Percentiles rank a stretch among this genome's conserved stretches.
Evolutionary conservation across 1,140 invertebrate genomes (phyloP).

Genomic region (Temnothorax curvispinosus): DNA sequence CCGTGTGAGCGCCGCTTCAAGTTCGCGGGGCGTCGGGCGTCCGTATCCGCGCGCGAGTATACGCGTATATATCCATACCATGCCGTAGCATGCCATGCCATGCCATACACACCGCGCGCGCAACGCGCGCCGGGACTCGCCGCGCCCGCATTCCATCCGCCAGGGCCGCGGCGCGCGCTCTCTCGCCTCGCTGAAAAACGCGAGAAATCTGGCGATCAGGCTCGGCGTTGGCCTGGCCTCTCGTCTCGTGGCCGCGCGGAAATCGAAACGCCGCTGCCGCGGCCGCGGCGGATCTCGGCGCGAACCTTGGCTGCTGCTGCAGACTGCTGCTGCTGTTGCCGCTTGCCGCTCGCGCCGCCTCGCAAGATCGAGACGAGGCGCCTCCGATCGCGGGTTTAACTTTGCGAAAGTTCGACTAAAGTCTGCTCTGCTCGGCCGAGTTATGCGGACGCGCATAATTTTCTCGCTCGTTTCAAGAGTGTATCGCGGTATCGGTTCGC

Average conservation of each 20-base stretch:
- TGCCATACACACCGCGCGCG: constrained; percentile 67
- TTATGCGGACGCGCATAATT: neutral
- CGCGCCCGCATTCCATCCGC: constrained; percentile 85
- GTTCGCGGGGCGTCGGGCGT: constrained; percentile 50
- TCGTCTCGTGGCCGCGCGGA: constrained; percentile 31
- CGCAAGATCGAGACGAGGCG: constrained; percentile 5
- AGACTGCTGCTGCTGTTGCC: neutral
- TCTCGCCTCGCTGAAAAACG: constrained; percentile 78
- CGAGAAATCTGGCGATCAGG: constrained; percentile 79
- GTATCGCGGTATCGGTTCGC: too few species aligned
- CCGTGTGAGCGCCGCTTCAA: constrained; percentile 69
- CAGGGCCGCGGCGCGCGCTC: constrained; percentile 81
- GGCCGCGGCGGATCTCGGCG: neutral
- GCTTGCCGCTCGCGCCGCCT: neutral
- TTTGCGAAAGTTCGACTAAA: neutral
- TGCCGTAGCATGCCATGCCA: constrained; percentile 13
- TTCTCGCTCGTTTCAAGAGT: neutral
- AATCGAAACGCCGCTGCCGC: constrained; percentile 44
- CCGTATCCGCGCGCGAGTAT: constrained; percentile 55
- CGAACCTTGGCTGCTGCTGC: neutral
- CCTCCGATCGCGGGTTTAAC: neutral
- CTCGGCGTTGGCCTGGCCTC: constrained; percentile 55
- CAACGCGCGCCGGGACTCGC: constrained; percentile 76
- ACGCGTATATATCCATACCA: constrained; percentile 55
- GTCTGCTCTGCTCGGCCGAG: neutral